A percentile compares a stretch with the other conserved stretches of the same genome.
phyloP scores from a whole-genome alignment of 2,888 invertebrate species.

The Lithophane leautieri region DNA sequence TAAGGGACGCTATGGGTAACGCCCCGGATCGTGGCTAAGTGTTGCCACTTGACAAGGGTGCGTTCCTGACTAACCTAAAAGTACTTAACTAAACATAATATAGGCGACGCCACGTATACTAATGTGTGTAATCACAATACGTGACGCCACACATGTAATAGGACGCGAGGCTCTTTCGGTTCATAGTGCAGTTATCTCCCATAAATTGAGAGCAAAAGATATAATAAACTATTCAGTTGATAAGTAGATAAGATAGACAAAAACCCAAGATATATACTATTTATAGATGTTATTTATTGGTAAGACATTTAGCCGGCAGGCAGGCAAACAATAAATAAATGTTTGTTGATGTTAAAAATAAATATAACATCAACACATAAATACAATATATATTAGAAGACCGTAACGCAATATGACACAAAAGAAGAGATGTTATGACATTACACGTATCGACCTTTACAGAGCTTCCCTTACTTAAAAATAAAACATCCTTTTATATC shows the following conservation, averaged over 20 bases:
- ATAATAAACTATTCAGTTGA: neutral
- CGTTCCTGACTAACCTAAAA: too few species aligned
- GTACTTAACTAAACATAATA: too few species aligned
- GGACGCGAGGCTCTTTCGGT: neutral
- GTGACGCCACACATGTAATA: neutral
- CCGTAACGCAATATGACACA: constrained; percentile 9
- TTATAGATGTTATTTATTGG: too few species aligned
- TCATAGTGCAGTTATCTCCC: neutral
- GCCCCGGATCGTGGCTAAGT: too few species aligned
- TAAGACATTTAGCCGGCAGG: neutral
- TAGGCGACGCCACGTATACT: too few species aligned
- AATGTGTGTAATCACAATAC: too few species aligned
- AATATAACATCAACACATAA: neutral
- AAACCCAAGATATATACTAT: neutral
- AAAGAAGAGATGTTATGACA: constrained; percentile 11
- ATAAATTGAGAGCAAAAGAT: neutral
- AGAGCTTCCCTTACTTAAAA: constrained; percentile 34
- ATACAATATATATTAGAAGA: neutral
- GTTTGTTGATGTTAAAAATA: too few species aligned
- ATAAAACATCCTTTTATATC: constrained; percentile 30
- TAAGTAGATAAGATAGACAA: too few species aligned
- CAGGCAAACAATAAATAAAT: constrained; percentile 6
- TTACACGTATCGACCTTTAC: constrained; percentile 33
- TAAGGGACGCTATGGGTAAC: too few species aligned
- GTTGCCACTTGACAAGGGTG: too few species aligned